A percentile compares a stretch with the other conserved stretches of the same genome.
These are phyloP conservation scores for Vulpes vulpes DNA, from an alignment of 2,113 vertebrate genomes.

Conservation along the genomic window DNA sequence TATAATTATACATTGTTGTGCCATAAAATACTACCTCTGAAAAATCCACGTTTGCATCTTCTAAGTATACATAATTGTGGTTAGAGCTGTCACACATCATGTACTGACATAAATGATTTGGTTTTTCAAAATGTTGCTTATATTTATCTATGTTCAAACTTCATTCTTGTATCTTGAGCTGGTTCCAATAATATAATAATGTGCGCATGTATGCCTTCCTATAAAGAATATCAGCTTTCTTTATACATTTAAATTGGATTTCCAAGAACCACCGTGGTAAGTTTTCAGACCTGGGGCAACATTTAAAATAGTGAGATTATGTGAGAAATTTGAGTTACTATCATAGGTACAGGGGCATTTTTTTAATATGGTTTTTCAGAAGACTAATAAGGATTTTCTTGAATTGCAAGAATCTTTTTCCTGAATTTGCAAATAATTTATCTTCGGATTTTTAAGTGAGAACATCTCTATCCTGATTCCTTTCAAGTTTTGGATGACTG, in stretches of 20 bases:
- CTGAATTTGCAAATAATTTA: not conserved
- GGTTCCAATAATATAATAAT: not conserved
- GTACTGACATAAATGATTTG: not conserved
- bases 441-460: not conserved
- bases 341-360: not conserved
- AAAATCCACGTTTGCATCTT: not conserved
- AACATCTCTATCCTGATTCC: not conserved
- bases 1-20: not conserved
- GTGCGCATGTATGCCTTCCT: not conserved
- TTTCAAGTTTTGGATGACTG: not conserved
- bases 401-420: not conserved
- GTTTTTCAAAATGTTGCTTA: constrained; percentile 4
- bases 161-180: not conserved
- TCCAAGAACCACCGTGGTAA: not conserved
- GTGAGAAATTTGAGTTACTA: not conserved
- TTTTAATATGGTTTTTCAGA: not conserved
- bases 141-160: not conserved
- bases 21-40: not conserved
- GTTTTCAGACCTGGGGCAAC: not conserved
- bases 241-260: constrained; percentile 29
- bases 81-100: not conserved
- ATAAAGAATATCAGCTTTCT: not conserved
- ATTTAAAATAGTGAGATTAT: not conserved
- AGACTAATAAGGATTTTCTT: not conserved
- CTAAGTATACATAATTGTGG: not conserved